Base-by-base conservation (phyloP, 2,888 invertebrate genomes). In the Podotricha telesiphe region DNA sequence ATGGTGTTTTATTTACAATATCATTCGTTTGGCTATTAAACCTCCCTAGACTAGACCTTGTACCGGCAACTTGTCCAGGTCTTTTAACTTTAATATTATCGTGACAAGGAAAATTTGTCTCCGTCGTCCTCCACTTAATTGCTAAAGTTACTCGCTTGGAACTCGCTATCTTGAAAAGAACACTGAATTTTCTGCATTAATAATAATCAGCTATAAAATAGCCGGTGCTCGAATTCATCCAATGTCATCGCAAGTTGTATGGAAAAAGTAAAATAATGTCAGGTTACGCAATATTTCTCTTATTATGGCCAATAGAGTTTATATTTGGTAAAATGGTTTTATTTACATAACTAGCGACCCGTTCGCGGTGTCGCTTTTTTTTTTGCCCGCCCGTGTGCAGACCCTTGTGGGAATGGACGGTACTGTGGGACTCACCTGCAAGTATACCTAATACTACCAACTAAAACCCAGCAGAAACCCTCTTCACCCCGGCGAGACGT, bases 101-200 rank as follows among this genome's bases (percentile, higher is more conserved):
- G 56, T 62, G 61, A 56, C 65, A 82, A 83, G 84, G 83, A 80
- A 79, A 78, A 85, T 83, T 84, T 81, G 81, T 84, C 85, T 81
- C 84, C 69, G 61, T 68, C 67, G 68, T 70, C 69, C 70, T 72
- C 72, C 65, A 65, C 71, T 70, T 76, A 76, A 76, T 76, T 75
- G 76, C 73, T 69, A 74, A 76, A 76, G 69, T 75, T 76, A 65
- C 63, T 59, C 66, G 59, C 66, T 65, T 53, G 53, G 50, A 68
- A 71, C 61, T 71, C 62, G 53, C 45, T 67, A 67, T 67, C 67
- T 62, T 67, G 34, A 55, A 67, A 67, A 67, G 67, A 53, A 61
- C 47, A 67, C 42, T 20, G 61, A 59, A 66, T 59, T 66, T 59
- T 62, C 53, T 53, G 62, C 67, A 67, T 67, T 62, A 62, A 67